Conservation (phyloP, 1,140 invertebrate species). For the Sycobia sp. region DNA sequence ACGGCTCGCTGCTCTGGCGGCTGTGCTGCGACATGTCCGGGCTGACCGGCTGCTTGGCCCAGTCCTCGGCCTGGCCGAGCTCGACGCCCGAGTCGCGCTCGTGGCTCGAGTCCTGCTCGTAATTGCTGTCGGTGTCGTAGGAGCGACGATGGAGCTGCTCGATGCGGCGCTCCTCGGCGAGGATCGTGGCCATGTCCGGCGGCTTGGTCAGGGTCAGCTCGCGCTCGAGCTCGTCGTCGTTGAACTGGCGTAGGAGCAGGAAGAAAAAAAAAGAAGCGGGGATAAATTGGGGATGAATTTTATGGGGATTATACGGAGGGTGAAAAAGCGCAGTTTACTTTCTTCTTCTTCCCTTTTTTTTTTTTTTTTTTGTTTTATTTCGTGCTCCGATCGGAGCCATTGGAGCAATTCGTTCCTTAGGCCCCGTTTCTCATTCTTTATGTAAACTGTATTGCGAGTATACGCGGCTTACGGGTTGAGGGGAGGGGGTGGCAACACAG, state of each 20-base stretch:
- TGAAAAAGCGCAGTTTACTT: no score
- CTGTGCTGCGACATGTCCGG: constrained; percentile 73
- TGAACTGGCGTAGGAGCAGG: constrained; percentile 57
- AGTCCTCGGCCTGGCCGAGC: constrained; percentile 64
- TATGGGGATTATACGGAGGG: no score
- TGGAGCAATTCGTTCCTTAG: no score
- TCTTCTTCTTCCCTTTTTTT: no score
- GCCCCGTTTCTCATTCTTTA: no score
- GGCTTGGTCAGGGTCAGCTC: constrained; percentile 73
- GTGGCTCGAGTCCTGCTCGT: constrained; percentile 59
- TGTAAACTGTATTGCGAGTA: no score
- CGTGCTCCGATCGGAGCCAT: no score
- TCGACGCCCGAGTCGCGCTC: constrained; percentile 77
- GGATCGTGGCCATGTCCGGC: constrained; percentile 78
- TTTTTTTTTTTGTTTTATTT: no score
- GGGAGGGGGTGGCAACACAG: no score
- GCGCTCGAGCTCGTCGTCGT: constrained; percentile 71
- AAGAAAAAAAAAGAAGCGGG: neutral
- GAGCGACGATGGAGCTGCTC: constrained; percentile 70
- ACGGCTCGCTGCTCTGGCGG: constrained; percentile 76
- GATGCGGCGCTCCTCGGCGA: constrained; percentile 79
- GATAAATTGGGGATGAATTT: no score
- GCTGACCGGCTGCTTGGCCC: constrained; percentile 66
- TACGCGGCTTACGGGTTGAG: no score
- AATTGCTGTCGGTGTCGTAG: constrained; percentile 63